phyloP scores from a whole-genome alignment of 2,113 vertebrate genomes.

The Actinemys pallida region DNA sequence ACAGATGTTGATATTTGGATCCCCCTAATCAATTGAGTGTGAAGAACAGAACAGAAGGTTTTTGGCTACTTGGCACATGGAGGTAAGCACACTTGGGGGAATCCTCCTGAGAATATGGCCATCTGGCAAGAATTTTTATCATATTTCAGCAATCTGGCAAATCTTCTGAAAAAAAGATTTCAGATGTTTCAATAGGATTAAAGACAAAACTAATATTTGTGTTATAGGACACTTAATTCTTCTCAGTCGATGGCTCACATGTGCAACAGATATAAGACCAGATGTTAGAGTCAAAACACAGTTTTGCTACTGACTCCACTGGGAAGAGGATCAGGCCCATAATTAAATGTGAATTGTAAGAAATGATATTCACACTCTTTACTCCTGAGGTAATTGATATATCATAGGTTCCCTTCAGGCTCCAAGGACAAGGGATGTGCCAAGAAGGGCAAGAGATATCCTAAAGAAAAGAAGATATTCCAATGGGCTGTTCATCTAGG shows the following conservation, averaged over 20 bases:
- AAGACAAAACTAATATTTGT: background rate
- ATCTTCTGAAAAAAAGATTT: background rate
- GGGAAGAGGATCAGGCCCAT: background rate
- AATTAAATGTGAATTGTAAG: background rate
- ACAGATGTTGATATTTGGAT: slow-evolving; percentile 59
- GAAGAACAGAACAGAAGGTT: slow-evolving; percentile 11
- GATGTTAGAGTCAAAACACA: background rate
- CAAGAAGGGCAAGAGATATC: background rate
- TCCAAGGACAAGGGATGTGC: background rate
- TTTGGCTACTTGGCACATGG: background rate
- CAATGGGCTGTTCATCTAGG: background rate
- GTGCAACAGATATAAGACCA: background rate
- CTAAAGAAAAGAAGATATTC: background rate
- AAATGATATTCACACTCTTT: background rate
- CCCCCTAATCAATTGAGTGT: background rate
- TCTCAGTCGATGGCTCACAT: background rate
- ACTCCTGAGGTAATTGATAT: background rate
- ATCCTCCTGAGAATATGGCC: slow-evolving; percentile 10
- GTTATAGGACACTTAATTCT: background rate
- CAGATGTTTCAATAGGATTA: background rate
- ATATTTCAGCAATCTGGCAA: slow-evolving; percentile 20
- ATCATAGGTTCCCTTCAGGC: background rate
- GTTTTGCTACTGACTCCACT: background rate
- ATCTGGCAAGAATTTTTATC: slow-evolving; percentile 42
- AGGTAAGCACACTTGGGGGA: background rate